Evolutionary conservation across 2,113 vertebrate genomes (phyloP).

Genomic region (Scophthalmus maximus): DNA sequence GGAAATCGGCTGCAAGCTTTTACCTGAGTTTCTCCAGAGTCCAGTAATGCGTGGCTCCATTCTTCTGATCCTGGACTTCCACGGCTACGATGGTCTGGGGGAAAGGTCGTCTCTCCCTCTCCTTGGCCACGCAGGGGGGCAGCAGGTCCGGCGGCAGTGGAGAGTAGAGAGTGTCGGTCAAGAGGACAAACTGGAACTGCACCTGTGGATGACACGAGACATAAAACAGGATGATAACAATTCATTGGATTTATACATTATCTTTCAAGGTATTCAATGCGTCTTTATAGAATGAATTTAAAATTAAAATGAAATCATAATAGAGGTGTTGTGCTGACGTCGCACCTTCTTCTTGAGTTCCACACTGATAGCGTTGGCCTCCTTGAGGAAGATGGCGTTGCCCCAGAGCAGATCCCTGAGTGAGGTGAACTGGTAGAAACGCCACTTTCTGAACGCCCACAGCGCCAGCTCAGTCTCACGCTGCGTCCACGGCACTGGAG

Average conservation of each 20-base stretch:
- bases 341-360: conserved; percentile 96
- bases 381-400: conserved; percentile 97
- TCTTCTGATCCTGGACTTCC: conserved; percentile 98
- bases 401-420: conserved; percentile 96
- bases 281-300: too few relatives aligned
- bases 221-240: neutral
- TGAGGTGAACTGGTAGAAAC: conserved; percentile 98
- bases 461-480: conserved; percentile 92
- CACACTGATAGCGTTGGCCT: conserved; percentile 98
- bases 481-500: conserved; percentile 91
- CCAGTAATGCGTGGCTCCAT: conserved; percentile 98
- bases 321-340: neutral
- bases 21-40: conserved; percentile 97
- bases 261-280: too few relatives aligned
- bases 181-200: conserved; percentile 97
- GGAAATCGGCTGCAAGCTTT: neutral
- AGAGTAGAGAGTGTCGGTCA: conserved; percentile 97
- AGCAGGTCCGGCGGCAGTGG: conserved; percentile 94
- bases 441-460: conserved; percentile 98
- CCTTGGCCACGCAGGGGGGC: conserved; percentile 90
- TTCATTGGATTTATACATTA: neutral
- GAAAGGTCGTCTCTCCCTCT: conserved; percentile 91
- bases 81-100: conserved; percentile 95
- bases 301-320: too few relatives aligned
- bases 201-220: conserved; percentile 80